Conservation (phyloP, 2,113 vertebrate genomes). For the Ahaetulla prasina region DNA sequence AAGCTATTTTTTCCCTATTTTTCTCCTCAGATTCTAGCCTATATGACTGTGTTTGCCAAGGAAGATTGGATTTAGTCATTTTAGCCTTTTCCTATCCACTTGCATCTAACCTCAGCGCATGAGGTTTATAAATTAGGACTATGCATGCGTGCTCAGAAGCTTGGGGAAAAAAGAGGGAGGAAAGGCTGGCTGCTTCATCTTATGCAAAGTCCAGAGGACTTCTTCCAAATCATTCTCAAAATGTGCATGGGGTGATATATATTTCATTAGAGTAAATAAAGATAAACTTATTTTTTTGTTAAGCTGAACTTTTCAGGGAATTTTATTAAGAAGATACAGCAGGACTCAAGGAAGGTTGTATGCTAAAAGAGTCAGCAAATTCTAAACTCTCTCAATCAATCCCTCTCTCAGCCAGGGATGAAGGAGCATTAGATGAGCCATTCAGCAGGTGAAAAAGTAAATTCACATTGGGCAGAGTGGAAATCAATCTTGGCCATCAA, state of each 20-base stretch:
- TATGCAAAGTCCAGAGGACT: background rate
- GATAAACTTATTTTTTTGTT: background rate
- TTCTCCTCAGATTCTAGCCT: background rate
- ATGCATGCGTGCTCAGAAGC: background rate
- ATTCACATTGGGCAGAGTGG: background rate
- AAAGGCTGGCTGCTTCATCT: background rate
- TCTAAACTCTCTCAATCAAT: background rate
- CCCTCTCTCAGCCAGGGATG: background rate
- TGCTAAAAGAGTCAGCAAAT: background rate
- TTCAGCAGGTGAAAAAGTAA: background rate
- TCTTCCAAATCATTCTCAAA: background rate
- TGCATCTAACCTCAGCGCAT: background rate
- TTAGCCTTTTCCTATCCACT: background rate
- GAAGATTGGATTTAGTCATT: background rate
- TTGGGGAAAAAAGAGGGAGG: accelerated
- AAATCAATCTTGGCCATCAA: background rate
- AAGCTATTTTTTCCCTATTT: background rate
- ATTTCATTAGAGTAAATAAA: background rate
- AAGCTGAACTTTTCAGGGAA: background rate
- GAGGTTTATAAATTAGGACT: background rate
- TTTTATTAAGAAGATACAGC: background rate
- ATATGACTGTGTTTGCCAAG: background rate
- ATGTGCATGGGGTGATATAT: background rate
- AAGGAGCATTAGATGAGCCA: background rate
- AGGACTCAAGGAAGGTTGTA: background rate